Evolutionary conservation across 2,888 invertebrate genomes (phyloP).

Genomic region (Escarpia spicata): DNA sequence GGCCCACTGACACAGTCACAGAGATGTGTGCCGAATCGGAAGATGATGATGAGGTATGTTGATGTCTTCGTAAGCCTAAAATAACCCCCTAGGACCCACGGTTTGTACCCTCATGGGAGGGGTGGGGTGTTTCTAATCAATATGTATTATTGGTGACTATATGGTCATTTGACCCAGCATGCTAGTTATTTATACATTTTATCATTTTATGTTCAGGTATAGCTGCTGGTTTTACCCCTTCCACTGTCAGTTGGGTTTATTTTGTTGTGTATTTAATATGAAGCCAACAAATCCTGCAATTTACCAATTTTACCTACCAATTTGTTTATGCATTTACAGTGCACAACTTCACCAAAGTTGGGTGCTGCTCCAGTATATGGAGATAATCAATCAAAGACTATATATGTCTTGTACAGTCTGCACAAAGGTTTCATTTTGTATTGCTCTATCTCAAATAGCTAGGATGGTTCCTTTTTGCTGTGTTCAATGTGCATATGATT

Average conservation of each 20-base stretch:
- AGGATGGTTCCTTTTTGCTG: background rate
- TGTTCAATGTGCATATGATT: background rate
- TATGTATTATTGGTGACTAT: background rate
- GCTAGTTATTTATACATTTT: background rate
- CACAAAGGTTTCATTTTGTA: background rate
- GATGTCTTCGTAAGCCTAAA: background rate
- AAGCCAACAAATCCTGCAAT: background rate
- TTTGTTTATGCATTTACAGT: background rate
- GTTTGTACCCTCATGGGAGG: background rate
- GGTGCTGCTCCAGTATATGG: background rate
- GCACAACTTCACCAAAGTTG: background rate
- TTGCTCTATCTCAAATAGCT: background rate
- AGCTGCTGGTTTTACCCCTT: background rate
- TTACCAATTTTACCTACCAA: background rate
- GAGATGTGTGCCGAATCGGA: background rate
- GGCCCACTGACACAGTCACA: background rate
- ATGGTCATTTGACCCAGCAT: background rate
- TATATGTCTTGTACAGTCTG: background rate
- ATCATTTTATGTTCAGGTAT: background rate
- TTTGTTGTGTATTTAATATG: background rate
- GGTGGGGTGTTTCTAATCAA: background rate
- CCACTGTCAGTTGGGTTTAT: background rate
- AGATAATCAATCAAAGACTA: background rate
- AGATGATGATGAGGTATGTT: background rate
- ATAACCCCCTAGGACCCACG: background rate